Percentiles rank a stretch among this genome's conserved stretches.
Evolutionary conservation across 2,113 vertebrate genomes (phyloP).

Genomic region (Serinus canaria): DNA sequence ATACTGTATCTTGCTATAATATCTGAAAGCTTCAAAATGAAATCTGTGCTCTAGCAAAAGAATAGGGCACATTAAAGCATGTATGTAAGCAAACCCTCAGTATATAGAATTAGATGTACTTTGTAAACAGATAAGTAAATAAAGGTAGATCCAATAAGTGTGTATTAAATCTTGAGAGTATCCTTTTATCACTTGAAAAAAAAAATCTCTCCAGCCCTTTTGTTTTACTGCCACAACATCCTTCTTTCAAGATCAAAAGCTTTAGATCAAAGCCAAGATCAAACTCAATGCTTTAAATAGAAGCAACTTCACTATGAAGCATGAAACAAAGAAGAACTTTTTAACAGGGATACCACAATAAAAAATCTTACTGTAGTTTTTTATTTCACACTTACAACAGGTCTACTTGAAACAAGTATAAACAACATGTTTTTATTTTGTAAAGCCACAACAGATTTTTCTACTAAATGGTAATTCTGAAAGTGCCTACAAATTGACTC

Average conservation of each 20-base stretch:
- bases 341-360: slow-evolving; percentile 23
- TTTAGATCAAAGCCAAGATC: slow-evolving; percentile 79
- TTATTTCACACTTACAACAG: slow-evolving; percentile 39
- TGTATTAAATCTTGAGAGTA: slow-evolving; percentile 30
- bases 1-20: neutral
- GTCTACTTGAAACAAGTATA: slow-evolving; percentile 10
- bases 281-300: slow-evolving; percentile 75
- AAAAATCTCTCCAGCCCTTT: neutral
- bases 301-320: slow-evolving; percentile 63
- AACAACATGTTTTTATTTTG: neutral
- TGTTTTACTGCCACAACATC: slow-evolving; percentile 71
- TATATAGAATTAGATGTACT: neutral
- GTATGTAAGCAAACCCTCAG: neutral
- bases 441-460: slow-evolving; percentile 35
- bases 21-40: neutral
- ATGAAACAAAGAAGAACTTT: slow-evolving; percentile 51
- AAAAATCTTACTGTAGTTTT: slow-evolving; percentile 57
- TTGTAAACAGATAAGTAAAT: neutral
- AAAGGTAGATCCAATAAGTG: neutral
- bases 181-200: slow-evolving; percentile 29
- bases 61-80: neutral
- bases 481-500: neutral
- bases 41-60: neutral
- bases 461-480: neutral
- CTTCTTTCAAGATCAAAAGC: slow-evolving; percentile 80